Evolutionary conservation across 2,888 invertebrate genomes (phyloP).

Genomic region (Asteroscopus sphinx): DNA sequence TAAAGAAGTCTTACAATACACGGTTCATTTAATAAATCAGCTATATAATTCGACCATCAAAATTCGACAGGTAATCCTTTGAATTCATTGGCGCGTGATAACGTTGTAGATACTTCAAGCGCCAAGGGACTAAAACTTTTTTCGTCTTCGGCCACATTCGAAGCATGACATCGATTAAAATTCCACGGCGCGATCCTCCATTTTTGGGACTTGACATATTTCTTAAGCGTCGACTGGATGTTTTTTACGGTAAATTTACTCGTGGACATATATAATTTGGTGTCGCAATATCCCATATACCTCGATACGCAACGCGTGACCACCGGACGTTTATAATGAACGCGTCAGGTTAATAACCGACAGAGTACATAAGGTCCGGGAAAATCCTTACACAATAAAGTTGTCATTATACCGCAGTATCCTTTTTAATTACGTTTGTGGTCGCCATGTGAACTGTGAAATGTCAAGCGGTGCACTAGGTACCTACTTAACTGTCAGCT

Average conservation of each 20-base stretch:
- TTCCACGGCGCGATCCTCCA: conserved; percentile 72
- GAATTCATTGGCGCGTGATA: conserved; percentile 69
- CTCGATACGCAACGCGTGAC: conserved; percentile 80
- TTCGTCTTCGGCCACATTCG: conserved; percentile 64
- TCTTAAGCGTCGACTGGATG: conserved; percentile 59
- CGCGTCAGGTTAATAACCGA: conserved; percentile 81
- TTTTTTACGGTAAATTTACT: conserved; percentile 63
- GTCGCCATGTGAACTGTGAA: conserved; percentile 12
- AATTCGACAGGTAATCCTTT: conserved; percentile 78
- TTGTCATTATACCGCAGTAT: conserved; percentile 61
- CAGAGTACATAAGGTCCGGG: conserved; percentile 66
- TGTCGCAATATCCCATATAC: conserved; percentile 82
- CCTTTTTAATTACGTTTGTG: conserved; percentile 53
- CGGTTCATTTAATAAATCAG: conserved; percentile 72
- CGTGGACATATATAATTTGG: conserved; percentile 59
- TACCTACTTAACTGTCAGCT: conserved; percentile 10
- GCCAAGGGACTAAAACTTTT: conserved; percentile 64
- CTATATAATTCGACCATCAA: conserved; percentile 74
- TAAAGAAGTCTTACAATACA: conserved; percentile 69
- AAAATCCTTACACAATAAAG: conserved; percentile 76
- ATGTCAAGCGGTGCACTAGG: background rate
- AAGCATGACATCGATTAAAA: conserved; percentile 76
- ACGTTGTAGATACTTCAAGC: conserved; percentile 50
- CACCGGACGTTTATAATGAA: conserved; percentile 82
- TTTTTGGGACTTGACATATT: conserved; percentile 73